Conservation (phyloP, 2,797 vertebrate species). For the Falco concolor region DNA sequence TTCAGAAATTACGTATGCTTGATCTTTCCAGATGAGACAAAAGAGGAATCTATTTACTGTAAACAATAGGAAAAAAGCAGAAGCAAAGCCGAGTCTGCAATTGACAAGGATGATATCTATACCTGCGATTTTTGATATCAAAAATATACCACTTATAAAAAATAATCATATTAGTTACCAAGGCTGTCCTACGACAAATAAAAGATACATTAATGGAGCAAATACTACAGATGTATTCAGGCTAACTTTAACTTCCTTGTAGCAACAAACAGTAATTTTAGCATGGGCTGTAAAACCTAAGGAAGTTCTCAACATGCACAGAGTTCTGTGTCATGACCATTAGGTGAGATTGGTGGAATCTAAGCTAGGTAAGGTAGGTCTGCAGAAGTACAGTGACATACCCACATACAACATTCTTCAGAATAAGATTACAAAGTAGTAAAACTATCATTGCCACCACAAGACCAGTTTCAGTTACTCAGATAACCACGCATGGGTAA, state of each 20-base stretch:
- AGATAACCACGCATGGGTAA: background rate
- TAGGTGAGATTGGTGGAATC: background rate
- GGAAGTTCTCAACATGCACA: background rate
- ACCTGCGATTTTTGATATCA: background rate
- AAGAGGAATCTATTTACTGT: background rate
- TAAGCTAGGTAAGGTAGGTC: background rate
- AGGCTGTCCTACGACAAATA: background rate
- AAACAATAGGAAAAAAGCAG: background rate
- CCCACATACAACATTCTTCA: background rate
- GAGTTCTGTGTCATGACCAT: background rate
- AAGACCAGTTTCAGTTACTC: background rate
- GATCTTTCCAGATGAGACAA: background rate
- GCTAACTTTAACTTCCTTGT: background rate
- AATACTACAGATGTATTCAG: background rate
- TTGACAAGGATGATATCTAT: background rate
- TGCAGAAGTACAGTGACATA: fast-evolving
- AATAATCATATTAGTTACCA: background rate
- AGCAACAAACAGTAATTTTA: background rate
- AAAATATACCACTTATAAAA: background rate
- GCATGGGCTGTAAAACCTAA: background rate
- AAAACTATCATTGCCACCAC: background rate
- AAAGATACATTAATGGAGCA: background rate
- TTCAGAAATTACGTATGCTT: background rate
- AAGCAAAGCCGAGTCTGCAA: background rate
- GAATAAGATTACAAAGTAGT: background rate